Evolutionary conservation across 2,113 vertebrate species (phyloP).

Genomic region (Penelope pileata): DNA sequence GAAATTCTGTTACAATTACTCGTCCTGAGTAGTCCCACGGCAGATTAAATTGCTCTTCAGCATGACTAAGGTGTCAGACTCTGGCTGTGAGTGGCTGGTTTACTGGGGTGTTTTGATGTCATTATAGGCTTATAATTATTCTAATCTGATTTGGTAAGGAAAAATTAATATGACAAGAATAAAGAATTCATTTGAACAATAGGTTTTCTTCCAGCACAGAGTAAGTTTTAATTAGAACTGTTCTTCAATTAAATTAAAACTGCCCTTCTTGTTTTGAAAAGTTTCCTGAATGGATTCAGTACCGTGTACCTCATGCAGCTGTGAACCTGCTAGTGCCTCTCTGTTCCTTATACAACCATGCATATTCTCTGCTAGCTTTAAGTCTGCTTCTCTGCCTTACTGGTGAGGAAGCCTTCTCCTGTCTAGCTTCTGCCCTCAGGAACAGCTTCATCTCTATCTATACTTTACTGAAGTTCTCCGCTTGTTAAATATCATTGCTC

Average conservation of each 20-base stretch:
- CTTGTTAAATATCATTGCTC: background rate
- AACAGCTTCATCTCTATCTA: background rate
- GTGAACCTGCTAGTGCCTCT: background rate
- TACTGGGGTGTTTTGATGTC: conserved; percentile 42
- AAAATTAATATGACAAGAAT: conserved; percentile 40
- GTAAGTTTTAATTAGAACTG: conserved; percentile 54
- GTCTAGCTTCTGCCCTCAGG: background rate
- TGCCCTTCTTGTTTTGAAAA: conserved; percentile 17
- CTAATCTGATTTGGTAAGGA: conserved; percentile 59
- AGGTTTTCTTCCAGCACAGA: conserved; percentile 21
- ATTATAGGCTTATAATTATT: conserved; percentile 54
- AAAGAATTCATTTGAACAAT: conserved; percentile 58
- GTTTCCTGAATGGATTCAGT: background rate
- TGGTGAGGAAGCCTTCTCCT: background rate
- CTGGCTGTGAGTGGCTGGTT: conserved; percentile 42
- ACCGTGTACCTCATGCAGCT: background rate
- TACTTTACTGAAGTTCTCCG: background rate
- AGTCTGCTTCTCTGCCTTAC: background rate
- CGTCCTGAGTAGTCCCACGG: conserved; percentile 13
- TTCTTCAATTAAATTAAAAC: conserved; percentile 49
- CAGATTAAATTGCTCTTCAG: conserved; percentile 55
- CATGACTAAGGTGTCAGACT: conserved; percentile 42
- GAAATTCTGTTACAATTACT: conserved; percentile 29
- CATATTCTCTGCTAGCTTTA: background rate
- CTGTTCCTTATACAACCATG: background rate